Base-by-base conservation (phyloP, 1,140 invertebrate genomes). In the Drosophila lini region DNA sequence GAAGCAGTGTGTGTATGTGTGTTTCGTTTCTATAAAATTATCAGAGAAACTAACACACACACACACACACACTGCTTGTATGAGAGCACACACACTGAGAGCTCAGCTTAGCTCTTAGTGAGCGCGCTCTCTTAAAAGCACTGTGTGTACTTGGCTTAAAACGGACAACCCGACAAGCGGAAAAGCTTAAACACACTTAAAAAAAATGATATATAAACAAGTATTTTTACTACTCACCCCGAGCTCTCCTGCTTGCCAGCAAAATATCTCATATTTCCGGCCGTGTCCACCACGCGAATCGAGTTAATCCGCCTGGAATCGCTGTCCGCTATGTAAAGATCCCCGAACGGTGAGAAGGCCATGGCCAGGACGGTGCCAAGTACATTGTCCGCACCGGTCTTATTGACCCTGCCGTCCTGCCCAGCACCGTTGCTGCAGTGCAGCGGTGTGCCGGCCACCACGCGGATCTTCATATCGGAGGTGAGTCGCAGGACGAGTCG, bases 321-420 rank as follows among this genome's bases (percentile, higher is more conserved):
- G 60, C 97, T 97, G 92, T 98, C 98, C 1, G 98, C 97, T 53
- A 99, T 96, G 88, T 98, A 99, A 1, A 99, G 93, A 90, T 99
- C 97, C 7, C 98, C 98, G 81, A 96, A 96, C 1, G 97, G 97
- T 67, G 97, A 97, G 92, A 99, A 99, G 0, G 97, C 95, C 71
- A 99, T 95, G 7, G 96, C 96, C 41, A 96, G 90, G 4, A 97
- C 96, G 1, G 96, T 96, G 11, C 96, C 96, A 0, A 97, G 91
- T 0, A 96, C 93, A 71, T 95, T 94, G 40, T 94, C 93, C 0
- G 93, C 59, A 0, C 93, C 78, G 11, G 92, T 93, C 34, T 92
- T 91, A 34, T 92, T 93, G n/a, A 91, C 81, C 6, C 89, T 77
- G 48, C 78, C 88, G 15, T 82, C 80, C 62, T 92, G 92, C 0